Base-by-base conservation (phyloP, 1,140 invertebrate genomes). In the Contarinia nasturtii region DNA sequence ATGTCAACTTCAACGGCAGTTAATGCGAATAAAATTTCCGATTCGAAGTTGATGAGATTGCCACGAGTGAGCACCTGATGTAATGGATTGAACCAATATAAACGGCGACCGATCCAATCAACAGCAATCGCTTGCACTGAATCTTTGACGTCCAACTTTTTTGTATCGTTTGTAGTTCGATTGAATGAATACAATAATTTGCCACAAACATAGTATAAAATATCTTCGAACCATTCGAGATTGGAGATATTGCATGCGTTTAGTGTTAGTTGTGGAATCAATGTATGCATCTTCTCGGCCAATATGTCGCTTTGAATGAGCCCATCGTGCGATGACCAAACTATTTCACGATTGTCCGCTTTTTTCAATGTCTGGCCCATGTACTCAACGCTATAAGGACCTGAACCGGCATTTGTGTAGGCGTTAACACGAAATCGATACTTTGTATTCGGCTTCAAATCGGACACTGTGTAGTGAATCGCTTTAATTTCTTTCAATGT, bases 71-170 rank as follows among this genome's bases (percentile, higher is more conserved):
- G 79, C 61, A 80, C 66, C 63, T 86, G 82, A 57, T 83, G 77
- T 60, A 82, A 82, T 11, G 80, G 78, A 65, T 83, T 86, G 0
- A 86, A 83, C 86, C 87, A 94, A 57, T 93, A 94, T 1, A 95
- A 59, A 58, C 86, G 83, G 21, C 77, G 77, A 0, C 84, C 85
- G 22, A 92, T 75, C 84, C 86, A 91, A 56, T 95, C 89, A 2
- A 91, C 77, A 0, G 85, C 82, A 17, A 93, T 71, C 51, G 79
- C 80, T 0, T 77, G 75, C 1, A 84, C 84, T 18, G 78, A 78
- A 38, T 79, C 73, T 49, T 80, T 72, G 53, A 77, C 76, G 7
- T 65, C 59, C 52, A 81, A 66, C 15, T 67, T 59, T 10, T 70
- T 74, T 14, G 70, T 61, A 49, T 60, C 52, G 42, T 71, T 69